These are phyloP conservation scores for Schizopygopsis malacanthus DNA, from an alignment of 2,797 vertebrate genomes.

Conservation along the genomic window DNA sequence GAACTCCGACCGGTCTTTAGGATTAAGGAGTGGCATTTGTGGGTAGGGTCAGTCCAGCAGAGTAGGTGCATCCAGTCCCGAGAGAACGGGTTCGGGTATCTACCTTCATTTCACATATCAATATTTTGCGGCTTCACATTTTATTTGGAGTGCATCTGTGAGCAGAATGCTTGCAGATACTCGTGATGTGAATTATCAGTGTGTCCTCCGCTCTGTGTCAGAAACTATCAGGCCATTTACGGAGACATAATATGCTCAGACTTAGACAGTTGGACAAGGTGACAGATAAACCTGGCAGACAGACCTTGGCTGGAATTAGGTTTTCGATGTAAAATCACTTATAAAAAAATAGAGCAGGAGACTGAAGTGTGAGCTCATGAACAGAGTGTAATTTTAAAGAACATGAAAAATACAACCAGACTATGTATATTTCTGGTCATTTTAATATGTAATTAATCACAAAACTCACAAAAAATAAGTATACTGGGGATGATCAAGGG, in stretches of 20 bases:
- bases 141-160: not conserved
- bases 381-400: not conserved
- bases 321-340: conserved; percentile 20
- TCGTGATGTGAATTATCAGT: conserved; percentile 29
- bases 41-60: conserved; percentile 18
- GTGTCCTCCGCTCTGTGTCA: conserved; percentile 35
- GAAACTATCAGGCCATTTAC: conserved; percentile 39
- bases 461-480: too few species aligned
- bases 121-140: not conserved
- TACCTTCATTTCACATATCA: not conserved
- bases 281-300: conserved; percentile 57
- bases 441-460: too few species aligned
- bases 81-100: not conserved
- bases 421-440: too few species aligned
- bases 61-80: not conserved
- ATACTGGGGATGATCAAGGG: too few species aligned
- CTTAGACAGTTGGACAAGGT: conserved; percentile 55
- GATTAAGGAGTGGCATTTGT: conserved; percentile 54
- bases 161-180: conserved; percentile 3
- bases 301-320: conserved; percentile 49
- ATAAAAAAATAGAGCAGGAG: not conserved
- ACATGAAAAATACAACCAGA: too few species aligned
- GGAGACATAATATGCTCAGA: conserved; percentile 65
- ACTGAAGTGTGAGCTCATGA: not conserved
- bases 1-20: conserved; percentile 39